These are phyloP conservation scores for Cryptocephalus primarius DNA, from an alignment of 2,888 invertebrate genomes.

Conservation along the genomic window DNA sequence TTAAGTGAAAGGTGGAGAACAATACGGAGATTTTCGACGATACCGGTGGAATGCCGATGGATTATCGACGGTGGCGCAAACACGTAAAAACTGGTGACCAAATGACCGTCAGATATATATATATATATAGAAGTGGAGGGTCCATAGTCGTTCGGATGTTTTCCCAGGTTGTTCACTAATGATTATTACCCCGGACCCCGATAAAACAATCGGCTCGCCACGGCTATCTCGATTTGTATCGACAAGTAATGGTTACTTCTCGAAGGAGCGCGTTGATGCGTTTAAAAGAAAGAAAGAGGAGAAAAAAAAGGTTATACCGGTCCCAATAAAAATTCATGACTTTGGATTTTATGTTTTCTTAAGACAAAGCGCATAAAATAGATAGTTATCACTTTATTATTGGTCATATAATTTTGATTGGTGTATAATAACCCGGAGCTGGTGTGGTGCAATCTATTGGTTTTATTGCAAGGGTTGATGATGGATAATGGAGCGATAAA, in stretches of 20 bases:
- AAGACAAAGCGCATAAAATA: constrained; percentile 16
- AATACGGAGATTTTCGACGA: too few relatives aligned
- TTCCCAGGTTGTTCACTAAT: constrained; percentile 23
- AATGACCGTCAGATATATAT: constrained; percentile 9
- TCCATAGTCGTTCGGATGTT: constrained; percentile 15
- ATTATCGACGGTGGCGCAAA: background rate
- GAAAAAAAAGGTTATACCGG: constrained; percentile 10
- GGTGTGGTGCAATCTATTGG: background rate
- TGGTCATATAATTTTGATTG: constrained; percentile 18
- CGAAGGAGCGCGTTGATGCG: constrained; percentile 14
- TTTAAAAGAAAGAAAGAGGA: constrained; percentile 9
- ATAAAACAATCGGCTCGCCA: constrained; percentile 27
- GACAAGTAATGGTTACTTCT: constrained; percentile 25
- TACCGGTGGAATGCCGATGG: too few relatives aligned
- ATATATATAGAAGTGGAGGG: constrained; percentile 8
- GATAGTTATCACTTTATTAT: constrained; percentile 19
- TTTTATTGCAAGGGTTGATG: background rate
- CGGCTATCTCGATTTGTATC: constrained; percentile 28
- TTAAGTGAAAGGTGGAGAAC: too few relatives aligned
- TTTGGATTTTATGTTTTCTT: constrained; percentile 17
- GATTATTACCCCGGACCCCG: constrained; percentile 28
- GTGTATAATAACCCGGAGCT: constrained; percentile 4
- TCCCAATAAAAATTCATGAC: constrained; percentile 22
- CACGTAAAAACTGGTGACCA: constrained; percentile 8
- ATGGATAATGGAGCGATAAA: background rate